phyloP scores from a whole-genome alignment of 2,797 vertebrate genomes.

The Pseudochirops corinnae region DNA sequence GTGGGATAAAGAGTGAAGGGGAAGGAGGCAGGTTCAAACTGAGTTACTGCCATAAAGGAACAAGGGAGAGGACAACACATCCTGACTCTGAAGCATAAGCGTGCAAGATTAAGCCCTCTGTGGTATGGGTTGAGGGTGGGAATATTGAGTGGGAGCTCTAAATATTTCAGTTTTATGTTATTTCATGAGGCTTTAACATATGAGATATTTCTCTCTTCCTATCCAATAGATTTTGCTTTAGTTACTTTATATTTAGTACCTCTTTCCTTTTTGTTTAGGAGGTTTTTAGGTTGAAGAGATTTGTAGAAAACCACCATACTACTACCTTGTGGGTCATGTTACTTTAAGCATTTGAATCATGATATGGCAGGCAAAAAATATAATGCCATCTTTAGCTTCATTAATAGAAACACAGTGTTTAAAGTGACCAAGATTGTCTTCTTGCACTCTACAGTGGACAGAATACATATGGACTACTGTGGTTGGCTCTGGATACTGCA shows the following conservation, averaged over 20 bases:
- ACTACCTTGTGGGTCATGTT: not conserved
- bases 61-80: not conserved
- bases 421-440: not conserved
- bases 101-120: not conserved
- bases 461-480: not conserved
- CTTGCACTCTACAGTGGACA: not conserved
- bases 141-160: not conserved
- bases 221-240: not conserved
- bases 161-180: not conserved
- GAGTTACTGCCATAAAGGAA: not conserved
- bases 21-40: not conserved
- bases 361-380: not conserved
- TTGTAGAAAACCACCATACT: not conserved
- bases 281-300: not conserved
- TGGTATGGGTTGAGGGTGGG: not conserved
- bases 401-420: not conserved
- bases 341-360: not conserved
- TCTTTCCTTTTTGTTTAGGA: not conserved
- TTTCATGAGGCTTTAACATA: not conserved
- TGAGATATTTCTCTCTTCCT: not conserved
- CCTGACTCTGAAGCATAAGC: not conserved
- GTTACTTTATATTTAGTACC: not conserved
- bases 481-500: not conserved
- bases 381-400: not conserved
- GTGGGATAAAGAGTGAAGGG: not conserved